These are phyloP conservation scores for Napeogenes inachia DNA, from an alignment of 2,888 invertebrate species.

Conservation along the genomic window DNA sequence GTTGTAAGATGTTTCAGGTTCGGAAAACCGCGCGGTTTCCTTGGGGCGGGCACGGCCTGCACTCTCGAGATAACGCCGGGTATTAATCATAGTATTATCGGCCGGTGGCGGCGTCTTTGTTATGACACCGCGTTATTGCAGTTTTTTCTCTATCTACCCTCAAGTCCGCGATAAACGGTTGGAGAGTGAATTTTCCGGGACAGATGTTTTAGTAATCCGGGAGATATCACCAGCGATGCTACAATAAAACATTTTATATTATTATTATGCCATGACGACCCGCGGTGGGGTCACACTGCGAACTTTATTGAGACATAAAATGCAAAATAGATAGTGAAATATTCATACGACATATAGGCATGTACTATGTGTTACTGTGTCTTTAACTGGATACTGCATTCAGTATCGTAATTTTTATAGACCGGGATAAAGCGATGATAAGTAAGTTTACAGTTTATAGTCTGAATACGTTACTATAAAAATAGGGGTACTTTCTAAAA, in stretches of 20 bases:
- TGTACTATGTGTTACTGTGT: too few species aligned
- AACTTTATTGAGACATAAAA: slow-evolving; percentile 36
- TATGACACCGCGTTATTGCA: slow-evolving; percentile 77
- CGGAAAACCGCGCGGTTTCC: slow-evolving; percentile 39
- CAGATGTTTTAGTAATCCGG: slow-evolving; percentile 73
- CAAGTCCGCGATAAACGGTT: slow-evolving; percentile 61
- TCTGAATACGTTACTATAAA: too few species aligned
- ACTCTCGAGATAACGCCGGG: slow-evolving; percentile 74
- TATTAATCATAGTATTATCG: slow-evolving; percentile 78
- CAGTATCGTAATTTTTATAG: too few species aligned
- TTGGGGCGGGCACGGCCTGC: slow-evolving; percentile 64
- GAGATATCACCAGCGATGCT: slow-evolving; percentile 37
- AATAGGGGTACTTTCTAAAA: too few species aligned
- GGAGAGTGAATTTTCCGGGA: slow-evolving; percentile 75
- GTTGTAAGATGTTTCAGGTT: slow-evolving; percentile 32
- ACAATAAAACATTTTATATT: slow-evolving; percentile 66
- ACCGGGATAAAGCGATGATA: too few species aligned
- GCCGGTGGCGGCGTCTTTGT: slow-evolving; percentile 71
- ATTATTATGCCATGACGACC: slow-evolving; percentile 42
- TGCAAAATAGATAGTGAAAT: slow-evolving; percentile 18
- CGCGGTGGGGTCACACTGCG: slow-evolving; percentile 27
- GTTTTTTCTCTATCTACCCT: slow-evolving; percentile 74
- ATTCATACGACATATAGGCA: not conserved
- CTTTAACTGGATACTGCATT: too few species aligned
- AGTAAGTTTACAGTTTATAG: too few species aligned